Percentiles rank a stretch among this genome's conserved stretches.
Evolutionary conservation across 2,888 invertebrate genomes (phyloP).

Genomic region (Synanthedon vespiformis): DNA sequence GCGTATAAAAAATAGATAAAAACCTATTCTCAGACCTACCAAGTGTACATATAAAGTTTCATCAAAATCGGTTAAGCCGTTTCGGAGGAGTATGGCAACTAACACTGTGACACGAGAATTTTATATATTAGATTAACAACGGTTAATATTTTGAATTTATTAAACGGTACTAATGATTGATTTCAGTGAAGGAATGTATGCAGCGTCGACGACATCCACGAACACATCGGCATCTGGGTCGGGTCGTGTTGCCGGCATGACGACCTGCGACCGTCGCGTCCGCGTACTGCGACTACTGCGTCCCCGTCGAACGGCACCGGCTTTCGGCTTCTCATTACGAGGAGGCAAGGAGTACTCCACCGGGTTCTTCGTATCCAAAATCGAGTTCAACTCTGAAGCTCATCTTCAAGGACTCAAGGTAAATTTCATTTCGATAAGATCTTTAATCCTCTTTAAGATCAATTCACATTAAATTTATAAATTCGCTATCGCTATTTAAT

Average conservation of each 20-base stretch:
- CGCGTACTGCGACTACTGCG: slow-evolving; percentile 55
- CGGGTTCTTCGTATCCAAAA: slow-evolving; percentile 91
- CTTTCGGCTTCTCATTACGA: slow-evolving; percentile 84
- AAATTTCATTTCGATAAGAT: slow-evolving; percentile 21
- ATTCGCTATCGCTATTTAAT: too few species aligned
- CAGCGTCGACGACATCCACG: slow-evolving; percentile 48
- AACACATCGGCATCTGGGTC: slow-evolving; percentile 52
- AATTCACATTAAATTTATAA: not conserved
- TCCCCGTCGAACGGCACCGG: slow-evolving; percentile 63
- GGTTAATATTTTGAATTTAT: too few species aligned
- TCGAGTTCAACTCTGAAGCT: slow-evolving; percentile 89
- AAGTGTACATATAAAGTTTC: too few species aligned
- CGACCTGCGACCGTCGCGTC: slow-evolving; percentile 40
- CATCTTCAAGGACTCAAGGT: slow-evolving; percentile 89
- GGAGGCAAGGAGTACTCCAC: slow-evolving; percentile 93
- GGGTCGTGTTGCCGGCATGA: slow-evolving; percentile 20
- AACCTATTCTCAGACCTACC: too few species aligned
- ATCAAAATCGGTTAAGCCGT: too few species aligned
- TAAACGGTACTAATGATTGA: too few species aligned
- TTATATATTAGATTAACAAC: too few species aligned
- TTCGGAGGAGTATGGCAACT: too few species aligned
- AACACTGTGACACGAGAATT: too few species aligned
- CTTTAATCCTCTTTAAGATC: not conserved
- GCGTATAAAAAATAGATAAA: too few species aligned
- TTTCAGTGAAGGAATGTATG: slow-evolving; percentile 28